Evolutionary conservation across 2,797 vertebrate genomes (phyloP).

Genomic region (Dallia pectoralis): DNA sequence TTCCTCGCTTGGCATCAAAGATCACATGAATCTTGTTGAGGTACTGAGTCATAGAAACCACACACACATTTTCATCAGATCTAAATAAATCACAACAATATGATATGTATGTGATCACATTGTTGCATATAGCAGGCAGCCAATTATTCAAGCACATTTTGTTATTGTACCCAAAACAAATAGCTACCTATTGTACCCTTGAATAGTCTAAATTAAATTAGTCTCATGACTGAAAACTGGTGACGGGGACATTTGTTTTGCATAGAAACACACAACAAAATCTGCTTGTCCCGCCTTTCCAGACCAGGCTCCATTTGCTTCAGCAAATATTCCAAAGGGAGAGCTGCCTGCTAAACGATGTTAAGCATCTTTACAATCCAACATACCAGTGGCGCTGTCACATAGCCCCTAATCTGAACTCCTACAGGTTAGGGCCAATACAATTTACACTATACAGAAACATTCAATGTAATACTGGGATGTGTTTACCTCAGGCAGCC

Average conservation of each 20-base stretch:
- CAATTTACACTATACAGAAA: neutral
- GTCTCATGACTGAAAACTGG: no score
- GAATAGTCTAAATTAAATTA: neutral
- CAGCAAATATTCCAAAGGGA: neutral
- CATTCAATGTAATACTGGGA: neutral
- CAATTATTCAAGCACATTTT: slow-evolving; percentile 35
- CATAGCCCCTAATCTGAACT: neutral
- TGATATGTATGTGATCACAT: slow-evolving; percentile 24
- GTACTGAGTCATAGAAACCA: slow-evolving; percentile 73
- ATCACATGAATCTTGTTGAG: slow-evolving; percentile 91
- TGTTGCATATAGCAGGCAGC: neutral
- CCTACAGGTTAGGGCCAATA: neutral
- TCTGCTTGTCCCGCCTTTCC: no score
- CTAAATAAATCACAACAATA: slow-evolving; percentile 15
- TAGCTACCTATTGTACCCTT: slow-evolving; percentile 1
- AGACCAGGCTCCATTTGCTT: neutral
- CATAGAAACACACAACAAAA: no score
- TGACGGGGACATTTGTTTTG: neutral
- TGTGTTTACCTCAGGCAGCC: slow-evolving; percentile 62
- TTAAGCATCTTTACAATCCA: neutral
- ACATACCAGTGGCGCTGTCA: neutral
- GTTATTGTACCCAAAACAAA: slow-evolving; percentile 14
- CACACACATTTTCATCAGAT: slow-evolving; percentile 24
- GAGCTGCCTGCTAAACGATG: neutral
- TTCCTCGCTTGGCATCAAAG: slow-evolving; percentile 93